Evolutionary conservation across 2,888 invertebrate genomes (phyloP).

Genomic region (Tenthredo notha): DNA sequence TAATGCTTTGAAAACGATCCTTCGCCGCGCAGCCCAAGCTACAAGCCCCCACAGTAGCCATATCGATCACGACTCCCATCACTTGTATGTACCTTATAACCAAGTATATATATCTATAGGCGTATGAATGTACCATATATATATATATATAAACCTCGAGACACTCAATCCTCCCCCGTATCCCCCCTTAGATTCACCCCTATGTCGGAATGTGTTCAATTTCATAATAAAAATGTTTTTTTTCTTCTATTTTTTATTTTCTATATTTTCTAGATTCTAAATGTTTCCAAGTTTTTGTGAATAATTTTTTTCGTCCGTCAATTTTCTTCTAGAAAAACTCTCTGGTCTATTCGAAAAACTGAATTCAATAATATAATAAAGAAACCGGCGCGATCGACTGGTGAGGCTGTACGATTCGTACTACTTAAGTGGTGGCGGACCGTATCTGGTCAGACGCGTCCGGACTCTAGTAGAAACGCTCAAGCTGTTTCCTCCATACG

Average conservation of each 20-base stretch:
- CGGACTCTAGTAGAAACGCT: neutral
- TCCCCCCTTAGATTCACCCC: neutral
- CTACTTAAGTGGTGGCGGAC: slow-evolving; percentile 25
- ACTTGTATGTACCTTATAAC: slow-evolving; percentile 35
- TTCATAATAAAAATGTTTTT: neutral
- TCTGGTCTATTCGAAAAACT: neutral
- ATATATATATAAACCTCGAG: slow-evolving; percentile 7
- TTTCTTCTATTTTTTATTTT: neutral
- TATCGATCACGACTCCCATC: slow-evolving; percentile 52
- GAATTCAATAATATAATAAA: neutral
- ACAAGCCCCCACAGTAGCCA: slow-evolving; percentile 46
- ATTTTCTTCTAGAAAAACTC: neutral
- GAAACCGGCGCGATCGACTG: neutral
- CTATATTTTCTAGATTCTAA: neutral
- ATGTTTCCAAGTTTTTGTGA: neutral
- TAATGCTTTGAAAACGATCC: slow-evolving; percentile 52
- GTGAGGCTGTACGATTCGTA: neutral
- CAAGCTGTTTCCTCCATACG: neutral
- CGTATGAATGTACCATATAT: neutral
- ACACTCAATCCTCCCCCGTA: neutral
- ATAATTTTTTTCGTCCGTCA: neutral
- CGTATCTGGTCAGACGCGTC: slow-evolving; percentile 40
- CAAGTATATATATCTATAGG: slow-evolving; percentile 14
- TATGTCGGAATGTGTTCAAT: neutral
- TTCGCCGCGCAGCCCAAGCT: slow-evolving; percentile 36